A percentile compares a stretch with the other conserved stretches of the same genome.
phyloP scores from a whole-genome alignment of 1,140 invertebrate species.

The Hirudo medicinalis region DNA sequence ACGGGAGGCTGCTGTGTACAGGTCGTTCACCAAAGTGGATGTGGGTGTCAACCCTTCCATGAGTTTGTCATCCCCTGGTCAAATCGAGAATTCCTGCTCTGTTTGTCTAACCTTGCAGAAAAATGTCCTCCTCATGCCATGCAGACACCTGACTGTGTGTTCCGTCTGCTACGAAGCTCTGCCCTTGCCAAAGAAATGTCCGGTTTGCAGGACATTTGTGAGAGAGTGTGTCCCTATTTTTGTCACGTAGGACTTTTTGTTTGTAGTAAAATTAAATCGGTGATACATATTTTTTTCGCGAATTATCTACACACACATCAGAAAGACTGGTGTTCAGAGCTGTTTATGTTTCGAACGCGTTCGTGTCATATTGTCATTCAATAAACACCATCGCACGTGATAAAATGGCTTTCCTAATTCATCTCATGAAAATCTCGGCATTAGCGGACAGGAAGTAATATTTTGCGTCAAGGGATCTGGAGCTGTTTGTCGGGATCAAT shows the following conservation, averaged over 20 bases:
- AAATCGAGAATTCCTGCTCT: slow-evolving; percentile 32
- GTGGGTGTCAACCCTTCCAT: neutral
- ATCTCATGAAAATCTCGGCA: too few relatives aligned
- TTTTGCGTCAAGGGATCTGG: neutral
- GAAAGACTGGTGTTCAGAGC: too few relatives aligned
- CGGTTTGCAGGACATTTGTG: slow-evolving; percentile 36
- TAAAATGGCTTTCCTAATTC: too few relatives aligned
- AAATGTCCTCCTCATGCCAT: slow-evolving; percentile 38
- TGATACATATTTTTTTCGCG: too few relatives aligned
- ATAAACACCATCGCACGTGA: too few relatives aligned
- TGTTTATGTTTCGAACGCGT: too few relatives aligned
- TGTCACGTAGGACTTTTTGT: slow-evolving; percentile 26
- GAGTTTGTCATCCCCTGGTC: slow-evolving; percentile 3
- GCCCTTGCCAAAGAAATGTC: slow-evolving; percentile 34
- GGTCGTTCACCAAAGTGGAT: neutral
- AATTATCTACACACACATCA: too few relatives aligned
- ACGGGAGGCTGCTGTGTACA: neutral
- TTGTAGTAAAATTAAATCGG: too few relatives aligned
- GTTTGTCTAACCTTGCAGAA: slow-evolving; percentile 37
- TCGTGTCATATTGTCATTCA: too few relatives aligned
- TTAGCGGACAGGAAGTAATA: too few relatives aligned
- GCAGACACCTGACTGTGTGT: slow-evolving; percentile 42
- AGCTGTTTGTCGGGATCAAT: too few relatives aligned
- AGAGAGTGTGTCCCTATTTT: slow-evolving; percentile 31
- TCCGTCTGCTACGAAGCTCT: slow-evolving; percentile 34